Evolutionary conservation across 2,888 invertebrate genomes (phyloP).

Genomic region (Sesia bembeciformis): DNA sequence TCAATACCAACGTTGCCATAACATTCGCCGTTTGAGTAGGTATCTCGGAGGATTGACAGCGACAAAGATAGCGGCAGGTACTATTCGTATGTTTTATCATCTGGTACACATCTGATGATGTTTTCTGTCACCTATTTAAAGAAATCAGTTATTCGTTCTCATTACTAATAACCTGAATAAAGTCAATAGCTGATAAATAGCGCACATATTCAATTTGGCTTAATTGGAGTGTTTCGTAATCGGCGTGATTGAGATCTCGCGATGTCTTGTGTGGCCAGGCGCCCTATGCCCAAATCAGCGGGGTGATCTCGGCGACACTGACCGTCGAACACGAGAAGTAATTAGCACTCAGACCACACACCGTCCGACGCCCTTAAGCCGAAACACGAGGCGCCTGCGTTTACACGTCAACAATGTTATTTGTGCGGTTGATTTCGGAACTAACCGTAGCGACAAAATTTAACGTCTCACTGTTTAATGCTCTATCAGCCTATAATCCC

Average conservation of each 20-base stretch:
- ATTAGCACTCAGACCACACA: slow-evolving; percentile 55
- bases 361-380: slow-evolving; percentile 20
- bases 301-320: slow-evolving; percentile 48
- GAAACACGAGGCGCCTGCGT: slow-evolving; percentile 23
- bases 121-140: too few species aligned
- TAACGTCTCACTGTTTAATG: too few species aligned
- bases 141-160: slow-evolving; percentile 2
- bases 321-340: slow-evolving; percentile 27
- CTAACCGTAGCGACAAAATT: too few species aligned
- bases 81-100: too few species aligned
- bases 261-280: slow-evolving; percentile 25
- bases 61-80: too few species aligned
- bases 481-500: too few species aligned
- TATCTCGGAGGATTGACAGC: too few species aligned
- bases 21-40: too few species aligned
- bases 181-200: slow-evolving; percentile 38
- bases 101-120: too few species aligned
- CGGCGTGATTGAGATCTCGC: slow-evolving; percentile 36
- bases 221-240: slow-evolving; percentile 58
- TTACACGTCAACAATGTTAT: slow-evolving; percentile 5
- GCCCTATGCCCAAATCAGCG: slow-evolving; percentile 40
- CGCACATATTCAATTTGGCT: slow-evolving; percentile 48
- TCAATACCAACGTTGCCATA: too few species aligned
- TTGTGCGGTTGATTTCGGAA: background rate
- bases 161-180: slow-evolving; percentile 43